Conservation (phyloP, 2,797 vertebrate species). For the Rachycentron canadum region DNA sequence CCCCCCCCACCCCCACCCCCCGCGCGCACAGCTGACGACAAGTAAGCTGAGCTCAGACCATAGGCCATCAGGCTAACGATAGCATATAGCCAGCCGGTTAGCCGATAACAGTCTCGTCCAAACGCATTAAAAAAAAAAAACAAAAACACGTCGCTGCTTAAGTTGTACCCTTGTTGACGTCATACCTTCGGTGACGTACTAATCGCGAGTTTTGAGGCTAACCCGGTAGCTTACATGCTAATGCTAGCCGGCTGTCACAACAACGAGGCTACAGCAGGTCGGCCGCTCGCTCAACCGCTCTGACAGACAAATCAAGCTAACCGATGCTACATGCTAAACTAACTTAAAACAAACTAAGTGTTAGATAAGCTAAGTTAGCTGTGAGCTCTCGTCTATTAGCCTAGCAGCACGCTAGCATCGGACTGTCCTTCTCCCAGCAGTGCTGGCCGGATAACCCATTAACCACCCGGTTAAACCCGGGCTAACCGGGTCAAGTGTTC, state of each 20-base stretch:
- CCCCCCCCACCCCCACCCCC: neutral
- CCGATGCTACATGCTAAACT: neutral
- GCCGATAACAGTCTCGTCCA: no score
- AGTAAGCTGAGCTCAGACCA: neutral
- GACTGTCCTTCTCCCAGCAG: constrained; percentile 20
- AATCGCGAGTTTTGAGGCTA: no score
- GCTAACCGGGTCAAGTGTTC: neutral
- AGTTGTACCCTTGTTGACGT: neutral
- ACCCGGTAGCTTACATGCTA: neutral
- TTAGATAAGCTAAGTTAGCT: neutral
- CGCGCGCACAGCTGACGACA: no score
- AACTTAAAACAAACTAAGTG: neutral
- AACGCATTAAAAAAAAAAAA: no score
- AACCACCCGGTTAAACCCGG: neutral
- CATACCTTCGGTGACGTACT: neutral
- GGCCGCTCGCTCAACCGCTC: neutral
- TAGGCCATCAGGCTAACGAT: constrained; percentile 5
- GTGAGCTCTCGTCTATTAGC: constrained; percentile 29
- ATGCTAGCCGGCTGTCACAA: neutral
- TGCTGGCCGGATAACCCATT: neutral
- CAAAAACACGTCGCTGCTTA: neutral
- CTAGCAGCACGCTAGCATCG: constrained; percentile 36
- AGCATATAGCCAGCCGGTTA: neutral
- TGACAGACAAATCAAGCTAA: neutral
- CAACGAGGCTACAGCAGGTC: neutral